Evolutionary conservation across 2,888 invertebrate species (phyloP).

Genomic region (Lasioglossum lativentre): DNA sequence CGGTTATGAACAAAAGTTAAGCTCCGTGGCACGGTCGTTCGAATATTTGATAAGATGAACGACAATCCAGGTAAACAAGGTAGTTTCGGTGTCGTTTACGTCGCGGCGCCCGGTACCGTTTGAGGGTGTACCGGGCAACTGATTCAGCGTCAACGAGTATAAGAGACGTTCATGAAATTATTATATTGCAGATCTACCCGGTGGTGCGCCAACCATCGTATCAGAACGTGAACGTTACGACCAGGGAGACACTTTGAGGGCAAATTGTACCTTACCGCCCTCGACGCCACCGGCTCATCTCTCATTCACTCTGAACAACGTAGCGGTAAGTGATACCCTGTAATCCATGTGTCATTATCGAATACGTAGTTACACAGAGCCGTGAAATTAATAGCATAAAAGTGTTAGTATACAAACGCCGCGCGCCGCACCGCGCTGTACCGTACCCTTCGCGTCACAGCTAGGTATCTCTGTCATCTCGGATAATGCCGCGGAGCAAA

Average conservation of each 20-base stretch:
- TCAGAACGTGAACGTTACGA: constrained; percentile 91
- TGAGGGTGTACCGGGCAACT: constrained; percentile 25
- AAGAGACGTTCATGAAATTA: constrained; percentile 69
- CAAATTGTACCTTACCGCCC: constrained; percentile 92
- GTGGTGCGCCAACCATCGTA: constrained; percentile 88
- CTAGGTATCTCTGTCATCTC: not conserved
- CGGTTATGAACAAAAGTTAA: too few species aligned
- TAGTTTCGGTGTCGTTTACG: constrained; percentile 14
- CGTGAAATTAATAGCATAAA: constrained; percentile 49
- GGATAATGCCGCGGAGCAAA: not conserved
- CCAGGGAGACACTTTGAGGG: constrained; percentile 90
- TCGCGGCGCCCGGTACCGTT: not conserved
- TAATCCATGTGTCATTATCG: constrained; percentile 56
- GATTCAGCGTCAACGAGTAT: constrained; percentile 35
- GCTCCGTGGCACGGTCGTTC: too few species aligned
- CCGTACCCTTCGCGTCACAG: not conserved
- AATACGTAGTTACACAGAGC: constrained; percentile 40
- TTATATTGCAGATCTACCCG: constrained; percentile 90
- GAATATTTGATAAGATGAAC: constrained; percentile 60
- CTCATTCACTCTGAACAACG: constrained; percentile 91
- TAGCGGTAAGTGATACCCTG: constrained; percentile 88
- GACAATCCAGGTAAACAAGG: constrained; percentile 60
- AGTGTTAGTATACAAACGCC: not conserved
- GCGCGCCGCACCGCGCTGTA: too few species aligned
- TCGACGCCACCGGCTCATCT: constrained; percentile 91